Percentiles rank a stretch among this genome's conserved stretches.
These are phyloP conservation scores for Leucoma salicis DNA, from an alignment of 2,888 invertebrate species.

Conservation along the genomic window DNA sequence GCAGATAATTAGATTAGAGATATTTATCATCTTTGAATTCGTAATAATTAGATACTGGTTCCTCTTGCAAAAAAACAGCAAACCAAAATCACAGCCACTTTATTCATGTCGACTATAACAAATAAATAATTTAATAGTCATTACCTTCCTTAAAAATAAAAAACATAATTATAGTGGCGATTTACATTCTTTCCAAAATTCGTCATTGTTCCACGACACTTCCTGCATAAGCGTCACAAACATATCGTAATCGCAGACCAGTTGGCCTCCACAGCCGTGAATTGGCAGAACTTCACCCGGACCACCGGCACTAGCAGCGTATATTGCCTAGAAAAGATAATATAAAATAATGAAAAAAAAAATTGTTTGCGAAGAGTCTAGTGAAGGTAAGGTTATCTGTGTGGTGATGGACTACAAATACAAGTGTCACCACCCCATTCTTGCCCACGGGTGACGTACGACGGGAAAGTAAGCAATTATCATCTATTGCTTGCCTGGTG, in stretches of 20 bases:
- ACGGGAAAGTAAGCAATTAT: too few species aligned
- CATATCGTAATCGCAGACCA: constrained; percentile 72
- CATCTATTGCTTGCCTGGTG: too few species aligned
- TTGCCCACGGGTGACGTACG: too few species aligned
- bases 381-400: too few species aligned
- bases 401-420: too few species aligned
- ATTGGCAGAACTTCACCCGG: constrained; percentile 59
- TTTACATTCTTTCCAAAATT: constrained; percentile 43
- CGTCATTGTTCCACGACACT: constrained; percentile 41
- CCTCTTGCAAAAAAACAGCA: constrained; percentile 21
- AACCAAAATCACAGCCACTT: constrained; percentile 55
- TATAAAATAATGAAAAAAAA: too few species aligned
- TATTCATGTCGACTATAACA: constrained; percentile 33
- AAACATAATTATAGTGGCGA: constrained; percentile 18
- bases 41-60: too few species aligned
- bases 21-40: too few species aligned
- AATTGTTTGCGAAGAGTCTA: too few species aligned
- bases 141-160: not conserved
- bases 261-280: constrained; percentile 63
- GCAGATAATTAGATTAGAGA: too few species aligned
- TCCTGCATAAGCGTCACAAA: constrained; percentile 66
- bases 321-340: constrained; percentile 64
- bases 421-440: too few species aligned
- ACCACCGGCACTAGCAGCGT: constrained; percentile 63
- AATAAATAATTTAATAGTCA: constrained; percentile 3